Conservation (phyloP, 2,888 invertebrate species). For the Yponomeuta sedellus region DNA sequence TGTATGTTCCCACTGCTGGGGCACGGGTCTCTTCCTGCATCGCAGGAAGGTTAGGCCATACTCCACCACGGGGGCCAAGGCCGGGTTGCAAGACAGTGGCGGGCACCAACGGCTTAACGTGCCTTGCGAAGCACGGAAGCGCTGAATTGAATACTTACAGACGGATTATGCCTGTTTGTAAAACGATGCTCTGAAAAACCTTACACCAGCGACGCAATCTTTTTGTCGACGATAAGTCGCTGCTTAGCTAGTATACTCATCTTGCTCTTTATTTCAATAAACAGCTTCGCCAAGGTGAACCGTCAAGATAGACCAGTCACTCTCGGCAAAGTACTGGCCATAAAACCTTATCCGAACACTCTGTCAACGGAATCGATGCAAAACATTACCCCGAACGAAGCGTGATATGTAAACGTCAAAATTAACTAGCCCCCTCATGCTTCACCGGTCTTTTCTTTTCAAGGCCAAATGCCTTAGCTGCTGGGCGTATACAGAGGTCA, state of each 20-base stretch:
- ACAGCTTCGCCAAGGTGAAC: neutral
- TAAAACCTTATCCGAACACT: neutral
- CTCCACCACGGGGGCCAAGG: too few relatives aligned
- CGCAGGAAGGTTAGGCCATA: too few relatives aligned
- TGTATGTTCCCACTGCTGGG: too few relatives aligned
- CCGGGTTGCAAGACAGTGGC: too few relatives aligned
- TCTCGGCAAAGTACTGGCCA: neutral
- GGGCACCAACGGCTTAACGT: too few relatives aligned
- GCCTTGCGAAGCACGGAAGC: too few relatives aligned
- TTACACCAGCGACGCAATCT: too few relatives aligned
- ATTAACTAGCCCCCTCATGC: conserved; percentile 6
- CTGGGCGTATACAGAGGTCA: neutral
- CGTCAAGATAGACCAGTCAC: neutral
- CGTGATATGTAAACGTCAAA: conserved; percentile 7
- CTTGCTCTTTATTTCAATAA: neutral
- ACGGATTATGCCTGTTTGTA: too few relatives aligned
- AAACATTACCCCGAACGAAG: conserved; percentile 10
- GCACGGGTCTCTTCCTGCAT: too few relatives aligned
- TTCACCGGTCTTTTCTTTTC: neutral
- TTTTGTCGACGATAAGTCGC: neutral
- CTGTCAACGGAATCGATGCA: conserved; percentile 9
- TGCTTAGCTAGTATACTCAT: neutral
- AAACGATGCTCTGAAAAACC: too few relatives aligned
- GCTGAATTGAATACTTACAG: too few relatives aligned
- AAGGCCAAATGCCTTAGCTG: neutral